A percentile compares a stretch with the other conserved stretches of the same genome.
Conservation (phyloP, 2,113 vertebrate genomes). For the Steatornis caripensis region DNA sequence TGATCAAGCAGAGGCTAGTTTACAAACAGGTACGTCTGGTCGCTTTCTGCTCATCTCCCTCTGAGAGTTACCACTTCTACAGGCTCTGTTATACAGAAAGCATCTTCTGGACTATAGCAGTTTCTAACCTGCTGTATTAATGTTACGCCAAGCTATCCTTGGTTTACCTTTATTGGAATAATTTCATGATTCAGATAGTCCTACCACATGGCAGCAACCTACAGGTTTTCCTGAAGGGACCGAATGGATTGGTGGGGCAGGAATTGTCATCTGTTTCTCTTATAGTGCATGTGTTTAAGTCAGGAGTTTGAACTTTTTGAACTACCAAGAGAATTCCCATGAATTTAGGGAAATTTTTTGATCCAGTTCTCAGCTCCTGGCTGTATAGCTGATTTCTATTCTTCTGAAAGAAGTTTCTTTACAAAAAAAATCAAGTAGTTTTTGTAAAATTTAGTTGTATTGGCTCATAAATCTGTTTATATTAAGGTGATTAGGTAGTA, state of each 20-base stretch:
- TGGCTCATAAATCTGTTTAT: background rate
- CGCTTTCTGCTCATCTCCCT: background rate
- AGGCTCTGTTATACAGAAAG: background rate
- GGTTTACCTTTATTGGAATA: background rate
- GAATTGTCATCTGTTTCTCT: background rate
- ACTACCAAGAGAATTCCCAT: background rate
- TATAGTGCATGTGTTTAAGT: background rate
- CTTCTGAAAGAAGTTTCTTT: background rate
- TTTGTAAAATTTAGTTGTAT: background rate
- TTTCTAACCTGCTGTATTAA: background rate
- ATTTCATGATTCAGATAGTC: background rate
- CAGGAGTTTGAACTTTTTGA: background rate
- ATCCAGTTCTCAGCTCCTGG: background rate
- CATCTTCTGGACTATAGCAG: background rate
- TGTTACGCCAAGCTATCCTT: background rate
- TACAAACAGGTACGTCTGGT: background rate
- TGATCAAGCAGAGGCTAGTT: background rate
- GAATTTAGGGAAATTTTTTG: background rate
- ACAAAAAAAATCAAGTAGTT: background rate
- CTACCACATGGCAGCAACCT: background rate
- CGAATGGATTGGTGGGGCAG: background rate
- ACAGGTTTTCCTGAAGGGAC: background rate
- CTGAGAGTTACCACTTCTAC: background rate
- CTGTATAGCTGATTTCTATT: background rate
- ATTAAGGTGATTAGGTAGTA: background rate